phyloP scores from a whole-genome alignment of 2,888 invertebrate species.

The Caenorhabditis sp. region DNA sequence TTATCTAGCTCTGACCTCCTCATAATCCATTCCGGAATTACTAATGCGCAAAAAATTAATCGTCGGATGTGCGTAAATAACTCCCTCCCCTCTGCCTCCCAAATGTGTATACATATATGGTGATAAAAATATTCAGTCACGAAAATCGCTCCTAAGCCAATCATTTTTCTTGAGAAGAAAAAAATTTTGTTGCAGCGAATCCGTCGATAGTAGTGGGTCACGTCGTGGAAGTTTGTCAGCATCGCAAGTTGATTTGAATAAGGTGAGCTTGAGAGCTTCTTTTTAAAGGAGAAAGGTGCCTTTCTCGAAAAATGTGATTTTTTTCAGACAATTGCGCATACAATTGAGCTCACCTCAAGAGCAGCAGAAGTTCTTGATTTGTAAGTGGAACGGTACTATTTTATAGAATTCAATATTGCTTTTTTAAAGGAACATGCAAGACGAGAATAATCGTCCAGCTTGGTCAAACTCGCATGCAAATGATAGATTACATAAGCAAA shows the following conservation, averaged over 20 bases:
- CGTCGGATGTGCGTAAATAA: conserved; percentile 1
- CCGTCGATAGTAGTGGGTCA: conserved; percentile 27
- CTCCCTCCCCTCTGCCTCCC: too few relatives aligned
- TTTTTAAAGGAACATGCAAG: conserved; percentile 25
- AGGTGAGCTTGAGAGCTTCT: background rate
- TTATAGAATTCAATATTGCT: background rate
- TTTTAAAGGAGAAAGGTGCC: too few relatives aligned
- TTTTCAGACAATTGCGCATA: conserved; percentile 29
- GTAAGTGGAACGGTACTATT: conserved; percentile 13
- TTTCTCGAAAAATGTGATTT: background rate
- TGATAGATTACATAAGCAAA: background rate
- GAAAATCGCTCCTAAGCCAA: background rate
- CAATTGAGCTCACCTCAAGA: conserved; percentile 31
- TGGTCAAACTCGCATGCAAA: conserved; percentile 28
- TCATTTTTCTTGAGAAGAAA: background rate
- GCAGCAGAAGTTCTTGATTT: conserved; percentile 25
- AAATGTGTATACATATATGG: background rate
- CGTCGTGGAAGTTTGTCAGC: conserved; percentile 27
- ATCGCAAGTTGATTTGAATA: conserved; percentile 37
- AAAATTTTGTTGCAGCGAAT: conserved; percentile 23
- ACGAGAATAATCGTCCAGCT: conserved; percentile 26
- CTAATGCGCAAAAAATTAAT: background rate
- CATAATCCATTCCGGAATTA: background rate
- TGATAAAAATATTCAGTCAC: background rate
- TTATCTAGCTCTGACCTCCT: background rate